These are phyloP conservation scores for Neogale vison DNA, from an alignment of 2,113 vertebrate genomes.

Conservation along the genomic window DNA sequence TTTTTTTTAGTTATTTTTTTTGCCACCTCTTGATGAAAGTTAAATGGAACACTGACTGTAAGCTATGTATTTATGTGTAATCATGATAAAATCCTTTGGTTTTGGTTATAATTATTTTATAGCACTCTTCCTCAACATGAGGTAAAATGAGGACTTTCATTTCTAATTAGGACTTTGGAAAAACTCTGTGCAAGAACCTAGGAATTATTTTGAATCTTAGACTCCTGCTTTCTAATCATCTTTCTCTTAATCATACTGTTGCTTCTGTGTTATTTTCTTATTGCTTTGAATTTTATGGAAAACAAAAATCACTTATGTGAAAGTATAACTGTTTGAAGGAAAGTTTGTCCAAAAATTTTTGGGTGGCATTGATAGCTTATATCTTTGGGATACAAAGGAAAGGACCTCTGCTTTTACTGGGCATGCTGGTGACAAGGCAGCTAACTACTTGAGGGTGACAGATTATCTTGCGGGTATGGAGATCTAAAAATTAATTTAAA, in stretches of 20 bases:
- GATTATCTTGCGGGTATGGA: neutral
- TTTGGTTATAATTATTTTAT: neutral
- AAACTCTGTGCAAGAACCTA: slow-evolving; percentile 21
- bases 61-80: slow-evolving; percentile 25
- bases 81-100: slow-evolving; percentile 9
- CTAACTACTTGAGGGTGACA: neutral
- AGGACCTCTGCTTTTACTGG: neutral
- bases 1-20: slow-evolving; percentile 21
- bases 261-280: slow-evolving; percentile 14
- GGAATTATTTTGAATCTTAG: slow-evolving; percentile 37
- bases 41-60: neutral
- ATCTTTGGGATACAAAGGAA: neutral
- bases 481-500: neutral
- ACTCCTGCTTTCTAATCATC: neutral
- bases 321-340: neutral
- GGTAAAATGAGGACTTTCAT: neutral
- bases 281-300: slow-evolving; percentile 15
- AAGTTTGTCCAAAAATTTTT: neutral
- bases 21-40: neutral
- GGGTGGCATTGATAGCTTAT: neutral
- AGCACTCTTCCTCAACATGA: neutral
- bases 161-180: slow-evolving; percentile 31
- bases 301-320: neutral
- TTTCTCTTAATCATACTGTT: slow-evolving; percentile 13
- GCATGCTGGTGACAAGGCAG: neutral